Conservation (phyloP, 1,140 invertebrate species). For the Nylanderia fulva region DNA sequence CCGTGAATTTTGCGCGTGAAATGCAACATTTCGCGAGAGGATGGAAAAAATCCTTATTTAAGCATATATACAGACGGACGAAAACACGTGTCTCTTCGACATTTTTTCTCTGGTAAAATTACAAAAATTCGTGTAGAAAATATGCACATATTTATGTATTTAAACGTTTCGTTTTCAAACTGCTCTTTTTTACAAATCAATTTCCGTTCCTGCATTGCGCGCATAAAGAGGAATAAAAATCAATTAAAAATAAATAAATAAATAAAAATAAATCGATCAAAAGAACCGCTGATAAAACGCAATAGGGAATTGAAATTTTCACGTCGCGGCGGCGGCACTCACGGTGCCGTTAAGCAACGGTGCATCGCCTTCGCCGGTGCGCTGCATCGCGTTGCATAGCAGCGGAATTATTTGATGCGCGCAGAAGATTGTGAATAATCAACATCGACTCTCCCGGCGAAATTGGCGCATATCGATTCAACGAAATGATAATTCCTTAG, state of each 20-base stretch:
- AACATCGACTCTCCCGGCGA: neutral
- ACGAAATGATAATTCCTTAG: conserved; percentile 21
- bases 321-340: conserved; percentile 58
- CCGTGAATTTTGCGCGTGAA: neutral
- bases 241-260: no score
- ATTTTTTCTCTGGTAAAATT: neutral
- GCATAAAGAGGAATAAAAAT: no score
- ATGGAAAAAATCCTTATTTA: neutral
- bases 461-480: conserved; percentile 40
- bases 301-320: conserved; percentile 59
- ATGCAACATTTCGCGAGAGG: neutral
- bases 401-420: neutral
- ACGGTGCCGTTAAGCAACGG: conserved; percentile 75
- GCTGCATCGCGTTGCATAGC: conserved; percentile 2
- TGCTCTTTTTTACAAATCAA: neutral
- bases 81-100: neutral
- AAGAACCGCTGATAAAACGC: neutral
- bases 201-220: neutral
- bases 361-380: conserved; percentile 54
- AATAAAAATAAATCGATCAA: conserved; percentile 5
- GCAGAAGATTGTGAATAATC: neutral
- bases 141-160: no score
- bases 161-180: no score
- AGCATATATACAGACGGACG: neutral
- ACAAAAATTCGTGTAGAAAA: neutral